Evolutionary conservation across 2,888 invertebrate genomes (phyloP), one percentile per base, ranked within the genome.

Genomic region (Dasypogon diadema): DNA sequence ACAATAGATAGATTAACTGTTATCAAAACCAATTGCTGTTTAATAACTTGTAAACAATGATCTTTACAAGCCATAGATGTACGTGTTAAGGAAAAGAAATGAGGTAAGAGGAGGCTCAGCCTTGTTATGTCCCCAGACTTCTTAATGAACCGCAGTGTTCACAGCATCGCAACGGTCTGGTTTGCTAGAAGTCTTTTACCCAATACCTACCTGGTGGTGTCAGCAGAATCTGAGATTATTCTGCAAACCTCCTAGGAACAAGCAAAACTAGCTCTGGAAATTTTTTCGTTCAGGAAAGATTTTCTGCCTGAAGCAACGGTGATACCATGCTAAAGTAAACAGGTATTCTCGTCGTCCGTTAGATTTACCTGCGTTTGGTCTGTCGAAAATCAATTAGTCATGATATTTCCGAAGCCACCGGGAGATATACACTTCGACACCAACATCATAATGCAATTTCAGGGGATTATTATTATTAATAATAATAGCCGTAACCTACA

Each of bases 371-470:
- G 21, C 54, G 51, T 70, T 54, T 12, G 30, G 2, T 54, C 54
- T 30, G 34, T 54, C 30, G 51, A 54, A 70, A 70, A 70, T 70
- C 70, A 70, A 70, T 70, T 70, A 54, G 30, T 51, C 54, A 51
- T 26, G 51, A 46, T 54, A 30, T 54, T 54, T 18, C 26, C 51
- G 30, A 70, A 30, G 54, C 14, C 60, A 18, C 37, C 12, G 60
- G 4, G 10, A 12, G 60, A 60, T 60, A 34, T 18, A 34, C 18
- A 37, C 60, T 60, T 60, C 60, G 60, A 60, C 60, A 60, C 37
- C 18, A 60, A 60, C 60, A 60, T 60, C 60, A 60, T 60, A 60
- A 60, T 60, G 60, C 37, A 18, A 60, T 60, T 60, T 37, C 37
- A 21, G 34, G n/a, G 37, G 37, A 34, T 34, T 60, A 34, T 18